Base-by-base conservation (phyloP, 2,888 invertebrate species). In the Caenorhabditis sp. region DNA sequence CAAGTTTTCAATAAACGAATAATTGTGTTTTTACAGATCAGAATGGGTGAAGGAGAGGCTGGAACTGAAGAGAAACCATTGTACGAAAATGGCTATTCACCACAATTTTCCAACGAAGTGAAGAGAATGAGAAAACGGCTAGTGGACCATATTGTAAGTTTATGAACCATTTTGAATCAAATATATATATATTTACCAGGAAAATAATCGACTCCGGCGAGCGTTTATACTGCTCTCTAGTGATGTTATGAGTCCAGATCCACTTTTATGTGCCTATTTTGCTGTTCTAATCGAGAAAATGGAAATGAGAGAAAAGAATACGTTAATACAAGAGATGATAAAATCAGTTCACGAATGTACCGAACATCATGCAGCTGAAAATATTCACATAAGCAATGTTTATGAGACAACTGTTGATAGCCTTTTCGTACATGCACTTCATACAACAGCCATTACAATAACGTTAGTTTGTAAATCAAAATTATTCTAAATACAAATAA, bases 391-490 rank as follows among this genome's bases (percentile, higher is more conserved):
- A 31, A 69, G 73, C 24, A 63, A 59, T 4, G 61, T 50, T 8
- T 74, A 74, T 51, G 74, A 74, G 23, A 24, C 62, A 19, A 65
- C 59, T 6, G 66, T 74, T 1, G 74, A 74, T 31, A 27, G 50
- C 31, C 26, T 74, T 2, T 58, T 74, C 8, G 55, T 53, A 5
- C 54, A 63, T 27, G 69, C 69, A 19, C 37, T 63, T 14, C 31
- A 53, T 8, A 27, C 53, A 27, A 14, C n/a, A 2, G 53, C 24
- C 31, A 6, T 62, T 2, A 54, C 62, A 19, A 53, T 31, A 19
- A 54, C 49, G 62, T 62, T 1, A 26, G 26, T 55, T 55, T 26
- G 14, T 12, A 17, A 43, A 17, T 43, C 5, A 3, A 17, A 43
- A 2, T 17, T 17, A 12, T 43, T 43, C 14, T 17, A 43, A 43